Conservation (phyloP, 2,888 invertebrate species). For the Drosophila peninsularis region DNA sequence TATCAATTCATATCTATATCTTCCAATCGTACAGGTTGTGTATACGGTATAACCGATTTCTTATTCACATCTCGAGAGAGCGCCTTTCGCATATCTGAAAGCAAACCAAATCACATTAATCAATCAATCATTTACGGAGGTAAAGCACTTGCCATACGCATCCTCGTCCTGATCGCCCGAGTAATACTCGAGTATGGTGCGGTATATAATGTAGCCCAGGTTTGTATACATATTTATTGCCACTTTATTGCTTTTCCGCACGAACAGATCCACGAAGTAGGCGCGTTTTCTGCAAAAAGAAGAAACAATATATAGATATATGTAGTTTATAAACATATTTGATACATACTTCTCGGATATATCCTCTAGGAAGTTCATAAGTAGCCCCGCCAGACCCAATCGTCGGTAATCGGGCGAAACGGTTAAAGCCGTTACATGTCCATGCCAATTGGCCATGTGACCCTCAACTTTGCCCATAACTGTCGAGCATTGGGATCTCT, state of each 20-base stretch:
- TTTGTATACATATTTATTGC: slow-evolving; percentile 99
- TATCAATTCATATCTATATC: slow-evolving; percentile 90
- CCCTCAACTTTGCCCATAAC: slow-evolving; percentile 99
- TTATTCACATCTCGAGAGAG: slow-evolving; percentile 95
- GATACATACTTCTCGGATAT: slow-evolving; percentile 94
- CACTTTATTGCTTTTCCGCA: slow-evolving; percentile 97
- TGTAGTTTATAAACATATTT: no score
- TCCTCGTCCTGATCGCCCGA: slow-evolving; percentile 99
- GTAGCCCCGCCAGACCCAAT: slow-evolving; percentile 94
- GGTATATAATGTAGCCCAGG: slow-evolving; percentile 97
- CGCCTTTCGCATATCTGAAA: slow-evolving; percentile 98
- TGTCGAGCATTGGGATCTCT: slow-evolving; percentile 81
- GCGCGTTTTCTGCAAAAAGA: slow-evolving; percentile 91
- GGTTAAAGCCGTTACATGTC: slow-evolving; percentile 98
- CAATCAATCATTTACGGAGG: no score
- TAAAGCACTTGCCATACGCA: slow-evolving; percentile 93
- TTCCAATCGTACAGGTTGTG: slow-evolving; percentile 97
- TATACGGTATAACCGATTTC: slow-evolving; percentile 95
- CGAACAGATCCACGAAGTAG: slow-evolving; percentile 99
- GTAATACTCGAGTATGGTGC: slow-evolving; percentile 98
- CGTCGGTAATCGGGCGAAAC: slow-evolving; percentile 97
- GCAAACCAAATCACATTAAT: background rate
- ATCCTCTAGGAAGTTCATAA: slow-evolving; percentile 98
- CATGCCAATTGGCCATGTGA: slow-evolving; percentile 98
- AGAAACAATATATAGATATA: no score